Conservation (phyloP, 1,140 invertebrate species). For the Araneus ventricosus region DNA sequence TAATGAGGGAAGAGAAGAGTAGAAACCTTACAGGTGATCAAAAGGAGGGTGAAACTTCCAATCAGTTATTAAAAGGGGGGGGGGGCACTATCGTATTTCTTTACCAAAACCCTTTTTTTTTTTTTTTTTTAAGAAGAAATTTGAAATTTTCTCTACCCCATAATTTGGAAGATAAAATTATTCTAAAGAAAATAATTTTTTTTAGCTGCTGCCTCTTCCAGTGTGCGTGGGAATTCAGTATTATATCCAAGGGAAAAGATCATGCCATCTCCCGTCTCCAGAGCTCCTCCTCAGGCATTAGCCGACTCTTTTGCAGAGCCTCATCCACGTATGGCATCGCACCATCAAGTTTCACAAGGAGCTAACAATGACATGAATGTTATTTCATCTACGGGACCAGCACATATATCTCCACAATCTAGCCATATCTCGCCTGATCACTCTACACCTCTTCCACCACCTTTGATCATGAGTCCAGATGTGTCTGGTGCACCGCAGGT, state of each 20-base stretch:
- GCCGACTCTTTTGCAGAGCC: background rate
- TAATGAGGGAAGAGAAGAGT: too few species aligned
- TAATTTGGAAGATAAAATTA: too few species aligned
- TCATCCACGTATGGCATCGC: background rate
- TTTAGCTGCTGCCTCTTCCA: slow-evolving; percentile 11
- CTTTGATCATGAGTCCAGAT: slow-evolving; percentile 1
- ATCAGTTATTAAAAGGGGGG: too few species aligned
- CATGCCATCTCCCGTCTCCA: background rate
- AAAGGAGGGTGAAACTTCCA: too few species aligned
- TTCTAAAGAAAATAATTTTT: background rate
- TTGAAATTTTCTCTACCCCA: too few species aligned
- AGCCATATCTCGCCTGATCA: background rate
- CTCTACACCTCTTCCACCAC: background rate
- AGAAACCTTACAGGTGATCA: too few species aligned
- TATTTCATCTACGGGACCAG: slow-evolving; percentile 33
- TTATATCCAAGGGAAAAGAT: slow-evolving; percentile 23
- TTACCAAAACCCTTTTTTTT: too few species aligned
- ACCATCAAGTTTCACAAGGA: background rate
- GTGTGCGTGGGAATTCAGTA: slow-evolving; percentile 37
- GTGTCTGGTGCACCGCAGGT: background rate
- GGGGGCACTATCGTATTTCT: too few species aligned
- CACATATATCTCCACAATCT: slow-evolving; percentile 4
- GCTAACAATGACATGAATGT: background rate
- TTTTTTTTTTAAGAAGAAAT: too few species aligned
- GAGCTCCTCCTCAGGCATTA: background rate